Evolutionary conservation across 2,113 vertebrate species (phyloP).

Genomic region (Phrynosoma platyrhinos): DNA sequence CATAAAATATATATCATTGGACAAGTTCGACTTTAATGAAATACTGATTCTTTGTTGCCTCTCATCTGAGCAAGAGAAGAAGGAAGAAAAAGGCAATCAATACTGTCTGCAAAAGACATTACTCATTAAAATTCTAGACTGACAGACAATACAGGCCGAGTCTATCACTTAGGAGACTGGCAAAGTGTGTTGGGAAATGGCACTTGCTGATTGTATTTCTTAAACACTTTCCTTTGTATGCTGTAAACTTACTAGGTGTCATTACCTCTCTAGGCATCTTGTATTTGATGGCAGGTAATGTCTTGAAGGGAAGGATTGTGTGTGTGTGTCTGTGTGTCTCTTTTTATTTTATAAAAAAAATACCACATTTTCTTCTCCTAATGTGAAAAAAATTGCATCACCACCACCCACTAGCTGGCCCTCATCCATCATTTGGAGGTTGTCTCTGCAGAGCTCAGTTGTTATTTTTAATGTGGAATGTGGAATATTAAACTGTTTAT

Average conservation of each 20-base stretch:
- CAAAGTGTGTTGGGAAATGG: conserved; percentile 48
- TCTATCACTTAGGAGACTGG: conserved; percentile 48
- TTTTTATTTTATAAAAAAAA: not conserved
- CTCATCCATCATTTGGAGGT: conserved; percentile 29
- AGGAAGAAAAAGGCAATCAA: conserved; percentile 61
- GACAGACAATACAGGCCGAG: conserved; percentile 61
- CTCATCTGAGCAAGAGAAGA: conserved; percentile 50
- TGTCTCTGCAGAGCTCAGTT: conserved; percentile 62
- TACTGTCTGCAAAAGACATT: conserved; percentile 59
- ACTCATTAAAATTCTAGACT: conserved; percentile 72
- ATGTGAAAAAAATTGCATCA: conserved; percentile 36
- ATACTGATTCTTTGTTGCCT: conserved; percentile 62
- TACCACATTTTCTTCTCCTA: not conserved
- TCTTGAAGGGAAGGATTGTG: not conserved
- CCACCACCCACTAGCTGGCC: not conserved
- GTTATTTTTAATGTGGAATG: conserved; percentile 74
- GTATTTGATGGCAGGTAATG: conserved; percentile 45
- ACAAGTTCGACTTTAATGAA: conserved; percentile 66
- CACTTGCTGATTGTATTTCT: conserved; percentile 50
- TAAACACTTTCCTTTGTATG: conserved; percentile 39
- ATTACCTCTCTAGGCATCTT: conserved; percentile 26
- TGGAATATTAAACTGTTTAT: conserved; percentile 80
- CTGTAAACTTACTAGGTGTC: conserved; percentile 47
- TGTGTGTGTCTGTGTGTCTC: not conserved
- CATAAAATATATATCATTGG: conserved; percentile 71